Evolutionary conservation across 53 echinoderm and acorn worm genomes (phyloP), one percentile per base, ranked within the genome.

Genomic region (Arbacia lixula): DNA sequence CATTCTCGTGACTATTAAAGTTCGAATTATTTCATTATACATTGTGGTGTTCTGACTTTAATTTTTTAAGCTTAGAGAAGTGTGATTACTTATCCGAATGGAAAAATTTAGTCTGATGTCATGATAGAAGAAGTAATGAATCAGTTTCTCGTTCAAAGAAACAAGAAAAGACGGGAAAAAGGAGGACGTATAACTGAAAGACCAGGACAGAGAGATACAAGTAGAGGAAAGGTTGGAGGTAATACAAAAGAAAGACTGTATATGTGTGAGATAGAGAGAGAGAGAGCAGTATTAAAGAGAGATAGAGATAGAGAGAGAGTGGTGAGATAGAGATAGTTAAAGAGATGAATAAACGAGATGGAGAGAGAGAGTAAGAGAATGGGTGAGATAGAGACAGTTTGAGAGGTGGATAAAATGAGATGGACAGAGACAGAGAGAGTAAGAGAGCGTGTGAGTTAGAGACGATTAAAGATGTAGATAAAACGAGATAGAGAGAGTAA

Each of bases 241-340:
- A 0, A 20, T 24, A 8, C 6, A 26, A 2, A 6, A 4, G 56
- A 19, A n/a, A 19, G 25, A 22, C 19, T 22, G 56, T 22, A 26
- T 22, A 6, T 11, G 56, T 55, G 56, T 55, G 21, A 22, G 21
- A 19, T 21, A 19, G 56, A 55, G 56, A 55, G 56, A 56, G 56
- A 12, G 81, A 38, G 29, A 60, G 39, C 28, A 57, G 40, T 81
- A 24, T 52, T 82, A 35, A 24, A 64, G 28, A 58, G 40, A 64
- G 30, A 60, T 9, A 34, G 52, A 3, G 49, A 11, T 19, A 8
- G 26, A 22, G 19, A 3, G 5, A 3, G 8, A 31, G 17, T 3
- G 0, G 19, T 30, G 62, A 58, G 62, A 62, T 2, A 4, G 3
- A n/a, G 58, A 58, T 2, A 58, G 20, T 10, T 3, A 58, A 14